Evolutionary conservation across 2,797 vertebrate species (phyloP).

Genomic region (Lepus oiostolus): DNA sequence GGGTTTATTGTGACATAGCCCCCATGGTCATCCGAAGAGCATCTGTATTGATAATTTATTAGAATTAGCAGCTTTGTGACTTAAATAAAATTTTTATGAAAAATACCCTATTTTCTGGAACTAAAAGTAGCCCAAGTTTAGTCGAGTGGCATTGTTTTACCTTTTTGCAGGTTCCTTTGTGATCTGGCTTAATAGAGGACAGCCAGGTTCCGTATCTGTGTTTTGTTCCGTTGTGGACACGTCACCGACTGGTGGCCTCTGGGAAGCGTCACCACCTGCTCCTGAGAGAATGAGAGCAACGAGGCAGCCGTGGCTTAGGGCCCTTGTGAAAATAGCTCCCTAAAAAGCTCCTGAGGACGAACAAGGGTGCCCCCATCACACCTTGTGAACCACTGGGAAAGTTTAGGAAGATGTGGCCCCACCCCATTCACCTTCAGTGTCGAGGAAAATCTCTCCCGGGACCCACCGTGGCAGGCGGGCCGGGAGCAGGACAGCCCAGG

Average conservation of each 20-base stretch:
- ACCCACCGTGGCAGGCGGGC: neutral
- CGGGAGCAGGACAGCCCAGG: neutral
- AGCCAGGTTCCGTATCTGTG: neutral
- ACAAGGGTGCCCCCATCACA: neutral
- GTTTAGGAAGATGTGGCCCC: neutral
- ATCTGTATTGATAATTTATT: neutral
- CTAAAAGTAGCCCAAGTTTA: neutral
- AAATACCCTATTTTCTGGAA: neutral
- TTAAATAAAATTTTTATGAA: neutral
- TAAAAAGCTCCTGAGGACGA: neutral
- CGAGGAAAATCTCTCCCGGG: neutral
- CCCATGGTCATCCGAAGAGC: neutral
- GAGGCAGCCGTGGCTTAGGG: neutral
- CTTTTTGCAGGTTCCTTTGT: neutral
- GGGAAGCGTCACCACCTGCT: neutral
- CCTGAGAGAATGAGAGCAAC: neutral
- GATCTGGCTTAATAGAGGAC: neutral
- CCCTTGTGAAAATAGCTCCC: conserved; percentile 15
- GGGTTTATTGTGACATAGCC: neutral
- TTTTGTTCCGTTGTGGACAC: neutral
- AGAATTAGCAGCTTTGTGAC: neutral
- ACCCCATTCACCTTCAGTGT: neutral
- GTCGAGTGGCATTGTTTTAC: neutral
- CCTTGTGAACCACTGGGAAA: neutral
- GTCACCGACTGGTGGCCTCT: neutral